Evolutionary conservation across 92 coral and sea anemone species (phyloP).

Genomic region (Micromussa lordhowensis): DNA sequence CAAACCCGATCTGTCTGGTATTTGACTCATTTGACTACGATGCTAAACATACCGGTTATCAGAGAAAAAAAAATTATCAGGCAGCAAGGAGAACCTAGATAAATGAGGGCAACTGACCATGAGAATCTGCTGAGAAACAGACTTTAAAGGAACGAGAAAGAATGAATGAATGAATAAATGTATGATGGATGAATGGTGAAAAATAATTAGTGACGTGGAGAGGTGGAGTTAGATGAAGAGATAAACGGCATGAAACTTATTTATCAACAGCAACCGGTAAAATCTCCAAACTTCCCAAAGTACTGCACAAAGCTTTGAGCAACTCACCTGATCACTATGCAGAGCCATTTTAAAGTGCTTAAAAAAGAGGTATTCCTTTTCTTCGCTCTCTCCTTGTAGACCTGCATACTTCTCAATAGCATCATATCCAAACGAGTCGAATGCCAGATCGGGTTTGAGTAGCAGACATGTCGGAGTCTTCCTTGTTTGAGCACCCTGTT

Average conservation of each 20-base stretch:
- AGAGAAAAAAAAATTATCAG: too few relatives aligned
- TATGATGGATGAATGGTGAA: too few relatives aligned
- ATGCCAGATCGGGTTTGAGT: slow-evolving; percentile 30
- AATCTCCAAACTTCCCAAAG: too few relatives aligned
- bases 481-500: slow-evolving; percentile 20
- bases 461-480: slow-evolving; percentile 29
- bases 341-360: slow-evolving; percentile 36
- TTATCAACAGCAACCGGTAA: too few relatives aligned
- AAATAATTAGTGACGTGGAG: too few relatives aligned
- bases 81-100: too few relatives aligned
- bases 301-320: not conserved
- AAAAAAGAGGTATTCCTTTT: slow-evolving; percentile 13
- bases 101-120: too few relatives aligned
- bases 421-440: slow-evolving; percentile 58
- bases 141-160: too few relatives aligned
- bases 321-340: slow-evolving; percentile 13
- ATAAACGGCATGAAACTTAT: too few relatives aligned
- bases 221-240: too few relatives aligned
- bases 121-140: too few relatives aligned
- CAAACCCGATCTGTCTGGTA: slow-evolving; percentile 13
- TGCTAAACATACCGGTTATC: not conserved
- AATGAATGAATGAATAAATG: too few relatives aligned
- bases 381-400: slow-evolving; percentile 16
- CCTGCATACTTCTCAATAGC: slow-evolving; percentile 34
- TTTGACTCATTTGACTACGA: slow-evolving; percentile 55